Conservation (phyloP, 1,140 invertebrate genomes). For the Popillia japonica region DNA sequence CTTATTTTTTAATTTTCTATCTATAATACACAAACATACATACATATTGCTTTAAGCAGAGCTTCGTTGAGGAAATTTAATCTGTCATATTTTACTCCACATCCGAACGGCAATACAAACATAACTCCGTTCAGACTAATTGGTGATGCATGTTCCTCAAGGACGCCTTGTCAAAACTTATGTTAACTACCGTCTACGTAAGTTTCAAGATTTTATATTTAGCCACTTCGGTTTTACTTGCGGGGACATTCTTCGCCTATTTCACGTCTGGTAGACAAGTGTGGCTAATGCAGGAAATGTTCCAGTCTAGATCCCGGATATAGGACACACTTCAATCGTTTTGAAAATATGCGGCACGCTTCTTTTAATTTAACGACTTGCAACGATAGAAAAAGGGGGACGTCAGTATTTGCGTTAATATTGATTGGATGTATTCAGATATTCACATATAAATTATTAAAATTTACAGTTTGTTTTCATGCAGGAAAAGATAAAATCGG, state of each 20-base stretch:
- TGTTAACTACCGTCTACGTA: neutral
- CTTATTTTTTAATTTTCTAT: too few species aligned
- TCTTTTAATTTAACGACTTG: neutral
- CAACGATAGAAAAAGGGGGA: too few species aligned
- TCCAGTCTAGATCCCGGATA: conserved; percentile 6
- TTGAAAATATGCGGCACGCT: conserved; percentile 34
- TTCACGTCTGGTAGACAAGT: conserved; percentile 14
- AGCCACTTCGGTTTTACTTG: neutral
- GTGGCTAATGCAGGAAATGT: conserved; percentile 22
- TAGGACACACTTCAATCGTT: conserved; percentile 24
- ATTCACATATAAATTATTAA: too few species aligned
- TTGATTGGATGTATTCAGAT: too few species aligned
- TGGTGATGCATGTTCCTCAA: conserved; percentile 24
- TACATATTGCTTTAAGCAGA: neutral
- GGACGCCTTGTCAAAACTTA: neutral
- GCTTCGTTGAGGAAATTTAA: neutral
- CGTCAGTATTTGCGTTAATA: too few species aligned
- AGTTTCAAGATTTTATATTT: conserved; percentile 21
- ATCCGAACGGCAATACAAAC: neutral
- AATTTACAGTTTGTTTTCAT: too few species aligned
- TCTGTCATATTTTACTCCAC: neutral
- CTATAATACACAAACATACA: neutral
- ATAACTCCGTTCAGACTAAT: neutral
- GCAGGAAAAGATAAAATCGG: too few species aligned
- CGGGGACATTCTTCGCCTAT: conserved; percentile 2